These are phyloP conservation scores for Saccostrea glomerata DNA, from an alignment of 1,140 invertebrate genomes.

Conservation along the genomic window DNA sequence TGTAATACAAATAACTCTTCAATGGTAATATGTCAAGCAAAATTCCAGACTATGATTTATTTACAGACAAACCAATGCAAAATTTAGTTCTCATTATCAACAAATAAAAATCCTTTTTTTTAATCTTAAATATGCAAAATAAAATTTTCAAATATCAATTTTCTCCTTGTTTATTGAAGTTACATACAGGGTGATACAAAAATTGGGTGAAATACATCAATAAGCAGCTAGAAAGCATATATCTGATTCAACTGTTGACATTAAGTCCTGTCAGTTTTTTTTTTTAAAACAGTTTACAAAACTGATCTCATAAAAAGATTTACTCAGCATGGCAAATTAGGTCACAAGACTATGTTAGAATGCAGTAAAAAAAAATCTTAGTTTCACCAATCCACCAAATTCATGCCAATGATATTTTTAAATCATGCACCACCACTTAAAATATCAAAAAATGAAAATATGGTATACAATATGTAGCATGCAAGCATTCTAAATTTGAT, in stretches of 20 bases:
- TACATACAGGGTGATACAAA: not conserved
- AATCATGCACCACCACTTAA: slow-evolving; percentile 16
- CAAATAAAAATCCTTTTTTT: not conserved
- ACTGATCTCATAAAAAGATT: too few species aligned
- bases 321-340: too few species aligned
- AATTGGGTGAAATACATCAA: not conserved
- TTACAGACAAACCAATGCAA: not conserved
- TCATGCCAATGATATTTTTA: not conserved
- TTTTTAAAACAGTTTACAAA: too few species aligned
- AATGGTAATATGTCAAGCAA: not conserved
- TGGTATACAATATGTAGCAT: not conserved
- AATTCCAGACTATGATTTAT: not conserved
- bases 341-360: not conserved
- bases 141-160: not conserved
- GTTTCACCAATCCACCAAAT: not conserved
- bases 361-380: not conserved
- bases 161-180: not conserved
- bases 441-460: slow-evolving; percentile 26
- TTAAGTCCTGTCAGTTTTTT: too few species aligned
- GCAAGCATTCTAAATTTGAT: not conserved
- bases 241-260: not conserved
- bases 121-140: not conserved
- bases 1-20: not conserved
- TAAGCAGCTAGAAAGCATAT: slow-evolving; percentile 15
- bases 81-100: not conserved